Evolutionary conservation across 2,888 invertebrate species (phyloP).

Genomic region (Minunthozetes semirufus): DNA sequence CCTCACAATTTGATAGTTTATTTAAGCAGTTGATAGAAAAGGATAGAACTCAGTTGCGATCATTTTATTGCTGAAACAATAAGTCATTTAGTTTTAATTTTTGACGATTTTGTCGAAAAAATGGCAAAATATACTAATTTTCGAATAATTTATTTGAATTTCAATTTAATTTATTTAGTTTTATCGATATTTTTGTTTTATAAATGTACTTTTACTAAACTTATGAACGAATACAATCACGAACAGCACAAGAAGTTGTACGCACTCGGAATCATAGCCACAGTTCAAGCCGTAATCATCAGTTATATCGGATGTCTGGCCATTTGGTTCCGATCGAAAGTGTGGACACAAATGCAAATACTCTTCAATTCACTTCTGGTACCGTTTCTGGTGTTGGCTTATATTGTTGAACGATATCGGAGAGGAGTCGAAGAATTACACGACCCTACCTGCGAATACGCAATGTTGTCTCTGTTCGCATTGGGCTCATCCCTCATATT

Average conservation of each 20-base stretch:
- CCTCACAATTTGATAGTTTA: too few relatives aligned
- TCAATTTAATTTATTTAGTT: background rate
- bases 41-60: too few relatives aligned
- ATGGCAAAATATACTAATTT: constrained; percentile 1
- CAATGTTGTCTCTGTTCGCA: background rate
- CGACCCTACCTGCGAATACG: background rate
- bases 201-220: background rate
- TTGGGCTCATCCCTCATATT: background rate
- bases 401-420: background rate
- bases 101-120: background rate
- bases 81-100: too few relatives aligned
- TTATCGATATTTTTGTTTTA: background rate
- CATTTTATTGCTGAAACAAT: too few relatives aligned
- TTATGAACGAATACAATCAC: background rate
- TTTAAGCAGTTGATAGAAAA: too few relatives aligned
- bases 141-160: constrained; percentile 18
- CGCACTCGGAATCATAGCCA: background rate
- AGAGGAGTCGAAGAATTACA: background rate
- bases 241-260: background rate
- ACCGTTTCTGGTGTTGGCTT: background rate
- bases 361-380: background rate
- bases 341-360: constrained; percentile 3
- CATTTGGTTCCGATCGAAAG: constrained; percentile 11
- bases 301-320: constrained; percentile 7
- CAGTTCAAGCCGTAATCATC: background rate